Evolutionary conservation across 2,113 vertebrate genomes (phyloP).

Genomic region (Proteles cristata): DNA sequence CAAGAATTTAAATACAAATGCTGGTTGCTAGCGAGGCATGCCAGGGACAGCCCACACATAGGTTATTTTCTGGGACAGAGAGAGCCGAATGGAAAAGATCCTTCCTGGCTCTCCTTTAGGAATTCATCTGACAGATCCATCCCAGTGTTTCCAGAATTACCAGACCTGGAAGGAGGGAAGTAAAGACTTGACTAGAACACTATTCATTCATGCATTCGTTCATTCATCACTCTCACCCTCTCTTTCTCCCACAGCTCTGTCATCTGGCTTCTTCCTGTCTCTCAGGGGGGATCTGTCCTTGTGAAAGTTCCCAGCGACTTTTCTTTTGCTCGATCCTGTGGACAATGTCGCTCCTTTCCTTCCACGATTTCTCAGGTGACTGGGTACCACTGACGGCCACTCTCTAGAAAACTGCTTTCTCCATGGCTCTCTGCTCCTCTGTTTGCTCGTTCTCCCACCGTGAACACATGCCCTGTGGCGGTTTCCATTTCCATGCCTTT

Average conservation of each 20-base stretch:
- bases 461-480: accelerated
- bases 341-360: neutral
- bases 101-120: neutral
- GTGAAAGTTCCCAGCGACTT: neutral
- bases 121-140: neutral
- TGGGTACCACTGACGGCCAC: neutral
- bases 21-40: constrained; percentile 26
- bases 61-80: neutral
- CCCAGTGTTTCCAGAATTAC: neutral
- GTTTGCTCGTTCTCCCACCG: accelerated
- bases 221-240: neutral
- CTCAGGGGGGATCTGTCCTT: neutral
- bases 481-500: neutral
- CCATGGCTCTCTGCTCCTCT: neutral
- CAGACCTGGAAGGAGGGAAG: neutral
- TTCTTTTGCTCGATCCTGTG: neutral
- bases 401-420: neutral
- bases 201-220: neutral
- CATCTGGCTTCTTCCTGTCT: neutral
- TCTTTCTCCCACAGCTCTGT: neutral
- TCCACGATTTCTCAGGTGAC: neutral
- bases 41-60: neutral
- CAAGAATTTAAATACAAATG: neutral
- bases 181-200: neutral
- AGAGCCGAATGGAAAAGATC: neutral